Evolutionary conservation across 2,888 invertebrate genomes (phyloP).

Genomic region (Caprella mutica): DNA sequence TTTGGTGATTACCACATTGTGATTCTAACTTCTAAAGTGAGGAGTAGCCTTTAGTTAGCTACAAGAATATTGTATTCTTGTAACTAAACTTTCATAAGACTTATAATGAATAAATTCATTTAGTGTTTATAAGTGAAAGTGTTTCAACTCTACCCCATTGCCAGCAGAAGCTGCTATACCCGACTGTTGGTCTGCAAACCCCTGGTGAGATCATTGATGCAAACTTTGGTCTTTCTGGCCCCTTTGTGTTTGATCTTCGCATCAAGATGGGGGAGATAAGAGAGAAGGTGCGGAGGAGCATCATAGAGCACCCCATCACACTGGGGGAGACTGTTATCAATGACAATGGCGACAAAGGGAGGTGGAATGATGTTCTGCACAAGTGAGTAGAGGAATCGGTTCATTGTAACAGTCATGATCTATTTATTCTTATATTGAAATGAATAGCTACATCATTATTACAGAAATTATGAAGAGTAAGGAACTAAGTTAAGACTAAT

Average conservation of each 20-base stretch:
- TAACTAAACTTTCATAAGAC: no score
- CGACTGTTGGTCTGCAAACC: conserved; percentile 96
- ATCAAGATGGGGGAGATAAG: conserved; percentile 89
- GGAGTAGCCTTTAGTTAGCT: no score
- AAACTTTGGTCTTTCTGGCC: conserved; percentile 86
- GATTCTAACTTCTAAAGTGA: no score
- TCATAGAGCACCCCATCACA: conserved; percentile 68
- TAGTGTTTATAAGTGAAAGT: conserved; percentile 10
- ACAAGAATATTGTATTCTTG: no score
- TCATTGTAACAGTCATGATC: no score
- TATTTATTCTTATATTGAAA: no score
- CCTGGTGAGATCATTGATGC: conserved; percentile 97
- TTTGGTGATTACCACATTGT: no score
- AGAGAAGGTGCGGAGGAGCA: conserved; percentile 66
- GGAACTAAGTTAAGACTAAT: no score
- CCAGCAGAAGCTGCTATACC: conserved; percentile 72
- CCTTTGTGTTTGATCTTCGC: conserved; percentile 94
- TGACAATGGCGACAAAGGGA: background rate
- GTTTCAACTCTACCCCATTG: background rate
- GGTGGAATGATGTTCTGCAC: conserved; percentile 8
- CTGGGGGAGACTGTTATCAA: background rate
- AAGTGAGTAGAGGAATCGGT: no score
- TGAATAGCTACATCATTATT: no score
- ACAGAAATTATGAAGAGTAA: no score
- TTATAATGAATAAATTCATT: no score